phyloP scores from a whole-genome alignment of 2,797 vertebrate species.

The Lindbergichthys nudifrons region DNA sequence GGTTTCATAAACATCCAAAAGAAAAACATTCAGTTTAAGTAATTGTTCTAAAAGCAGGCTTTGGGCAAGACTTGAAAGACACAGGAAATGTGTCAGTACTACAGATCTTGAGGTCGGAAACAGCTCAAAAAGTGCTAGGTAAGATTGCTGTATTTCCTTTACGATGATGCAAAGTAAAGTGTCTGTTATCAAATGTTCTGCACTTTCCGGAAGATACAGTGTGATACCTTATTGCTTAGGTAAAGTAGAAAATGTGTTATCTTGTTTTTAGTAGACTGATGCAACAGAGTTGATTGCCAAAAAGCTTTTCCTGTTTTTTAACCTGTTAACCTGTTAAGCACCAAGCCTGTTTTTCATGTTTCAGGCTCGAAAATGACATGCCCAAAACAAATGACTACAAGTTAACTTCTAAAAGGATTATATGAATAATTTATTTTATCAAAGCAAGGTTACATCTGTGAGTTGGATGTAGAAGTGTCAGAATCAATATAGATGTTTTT shows the following conservation, averaged over 20 bases:
- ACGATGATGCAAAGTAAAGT: neutral
- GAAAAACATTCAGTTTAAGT: neutral
- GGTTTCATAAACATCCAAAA: neutral
- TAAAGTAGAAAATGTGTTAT: neutral
- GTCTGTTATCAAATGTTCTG: conserved; percentile 4
- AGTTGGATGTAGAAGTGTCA: no score
- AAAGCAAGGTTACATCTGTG: no score
- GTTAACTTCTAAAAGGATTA: no score
- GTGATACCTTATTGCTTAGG: neutral
- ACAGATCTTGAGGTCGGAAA: neutral
- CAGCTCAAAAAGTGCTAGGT: neutral
- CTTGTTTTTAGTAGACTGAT: neutral
- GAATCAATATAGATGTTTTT: no score
- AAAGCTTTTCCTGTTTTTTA: neutral
- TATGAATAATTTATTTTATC: no score
- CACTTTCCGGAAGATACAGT: neutral
- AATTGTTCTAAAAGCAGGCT: neutral
- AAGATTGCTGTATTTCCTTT: neutral
- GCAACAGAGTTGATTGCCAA: no score
- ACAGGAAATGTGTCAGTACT: neutral
- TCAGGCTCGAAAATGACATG: no score
- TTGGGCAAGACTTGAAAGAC: neutral
- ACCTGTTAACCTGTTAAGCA: no score
- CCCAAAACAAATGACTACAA: no score
- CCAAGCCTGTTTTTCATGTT: no score